A percentile compares a stretch with the other conserved stretches of the same genome.
phyloP scores from a whole-genome alignment of 2,888 invertebrate species.

The Cheiracanthium punctorium region DNA sequence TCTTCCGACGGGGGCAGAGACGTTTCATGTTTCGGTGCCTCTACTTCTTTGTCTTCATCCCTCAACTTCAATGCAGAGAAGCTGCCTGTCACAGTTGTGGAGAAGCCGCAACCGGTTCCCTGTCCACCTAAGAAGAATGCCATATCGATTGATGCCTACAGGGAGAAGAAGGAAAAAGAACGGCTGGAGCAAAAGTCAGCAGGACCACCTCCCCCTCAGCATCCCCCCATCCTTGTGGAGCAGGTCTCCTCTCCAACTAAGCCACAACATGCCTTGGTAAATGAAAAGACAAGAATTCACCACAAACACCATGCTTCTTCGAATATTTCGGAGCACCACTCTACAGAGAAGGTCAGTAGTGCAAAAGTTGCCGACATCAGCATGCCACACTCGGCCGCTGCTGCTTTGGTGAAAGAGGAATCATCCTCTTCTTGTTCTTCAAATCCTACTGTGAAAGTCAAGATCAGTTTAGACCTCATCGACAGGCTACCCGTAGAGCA shows the following conservation, averaged over 20 bases:
- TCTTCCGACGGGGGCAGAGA: slow-evolving; percentile 19
- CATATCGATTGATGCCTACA: slow-evolving; percentile 52
- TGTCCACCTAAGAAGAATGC: slow-evolving; percentile 47
- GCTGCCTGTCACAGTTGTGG: not conserved
- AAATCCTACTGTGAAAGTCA: no score
- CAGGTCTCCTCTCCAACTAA: not conserved
- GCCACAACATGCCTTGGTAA: slow-evolving; percentile 16
- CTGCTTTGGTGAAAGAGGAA: no score
- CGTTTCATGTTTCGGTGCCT: slow-evolving; percentile 20
- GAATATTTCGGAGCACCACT: no score
- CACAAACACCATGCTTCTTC: not conserved
- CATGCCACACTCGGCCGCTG: no score
- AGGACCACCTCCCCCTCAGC: not conserved
- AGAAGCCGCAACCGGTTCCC: not conserved
- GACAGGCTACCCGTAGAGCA: no score
- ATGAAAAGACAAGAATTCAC: not conserved
- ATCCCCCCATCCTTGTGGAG: not conserved
- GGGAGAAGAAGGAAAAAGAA: slow-evolving; percentile 55
- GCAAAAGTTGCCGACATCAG: no score
- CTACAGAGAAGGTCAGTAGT: no score
- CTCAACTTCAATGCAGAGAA: not conserved
- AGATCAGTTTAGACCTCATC: no score
- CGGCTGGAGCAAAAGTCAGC: slow-evolving; percentile 18
- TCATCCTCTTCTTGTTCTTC: not conserved
- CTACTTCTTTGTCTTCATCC: not conserved